These are phyloP conservation scores for Cephus cinctus DNA, from an alignment of 1,140 invertebrate genomes.

Conservation along the genomic window DNA sequence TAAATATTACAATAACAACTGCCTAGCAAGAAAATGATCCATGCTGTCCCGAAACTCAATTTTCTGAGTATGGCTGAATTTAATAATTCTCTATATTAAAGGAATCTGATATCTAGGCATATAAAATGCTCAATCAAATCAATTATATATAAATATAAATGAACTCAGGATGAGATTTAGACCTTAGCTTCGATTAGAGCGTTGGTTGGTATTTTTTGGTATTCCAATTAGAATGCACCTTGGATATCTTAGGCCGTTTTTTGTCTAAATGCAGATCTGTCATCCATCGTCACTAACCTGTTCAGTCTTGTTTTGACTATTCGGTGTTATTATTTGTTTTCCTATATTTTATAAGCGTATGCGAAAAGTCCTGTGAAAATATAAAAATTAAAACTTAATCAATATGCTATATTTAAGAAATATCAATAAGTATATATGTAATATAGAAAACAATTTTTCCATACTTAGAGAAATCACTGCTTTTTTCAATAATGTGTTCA, in stretches of 20 bases:
- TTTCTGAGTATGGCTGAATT: too few relatives aligned
- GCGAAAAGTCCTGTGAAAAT: conserved; percentile 61
- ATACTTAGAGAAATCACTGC: conserved; percentile 86
- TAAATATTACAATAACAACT: too few relatives aligned
- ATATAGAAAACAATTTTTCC: conserved; percentile 15
- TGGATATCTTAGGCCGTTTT: not conserved
- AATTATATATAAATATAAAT: too few relatives aligned
- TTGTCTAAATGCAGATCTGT: not conserved
- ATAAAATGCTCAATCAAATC: too few relatives aligned
- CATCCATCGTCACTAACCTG: not conserved
- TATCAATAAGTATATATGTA: conserved; percentile 4
- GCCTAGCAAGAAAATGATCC: too few relatives aligned
- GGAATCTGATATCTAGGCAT: too few relatives aligned
- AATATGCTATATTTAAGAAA: conserved; percentile 11
- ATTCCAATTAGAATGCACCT: too few relatives aligned
- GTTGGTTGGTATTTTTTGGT: too few relatives aligned
- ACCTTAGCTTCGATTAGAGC: too few relatives aligned
- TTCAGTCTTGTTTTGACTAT: conserved; percentile 16
- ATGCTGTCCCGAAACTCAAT: too few relatives aligned
- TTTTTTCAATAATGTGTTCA: conserved; percentile 91
- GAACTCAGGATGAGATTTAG: too few relatives aligned
- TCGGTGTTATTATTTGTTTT: not conserved
- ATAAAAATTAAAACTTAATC: conserved; percentile 20
- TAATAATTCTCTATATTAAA: too few relatives aligned
- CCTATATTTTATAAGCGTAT: conserved; percentile 59